These are phyloP conservation scores for Otolemur garnettii DNA, from an alignment of 2,113 vertebrate species.

Conservation along the genomic window DNA sequence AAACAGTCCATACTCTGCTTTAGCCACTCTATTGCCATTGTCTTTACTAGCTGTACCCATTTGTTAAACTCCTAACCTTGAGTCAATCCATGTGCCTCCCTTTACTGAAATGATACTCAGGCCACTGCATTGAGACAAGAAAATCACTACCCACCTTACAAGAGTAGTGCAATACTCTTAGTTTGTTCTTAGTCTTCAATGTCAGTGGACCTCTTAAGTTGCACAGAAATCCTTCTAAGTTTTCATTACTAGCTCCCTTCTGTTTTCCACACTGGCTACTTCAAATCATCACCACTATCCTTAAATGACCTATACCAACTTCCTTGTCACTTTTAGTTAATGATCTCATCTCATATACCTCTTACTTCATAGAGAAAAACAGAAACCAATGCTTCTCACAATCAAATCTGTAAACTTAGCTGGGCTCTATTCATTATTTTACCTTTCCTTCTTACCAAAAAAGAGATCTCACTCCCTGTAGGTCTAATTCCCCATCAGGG, in stretches of 20 bases:
- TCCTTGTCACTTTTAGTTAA: not conserved
- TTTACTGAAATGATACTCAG: constrained; percentile 1
- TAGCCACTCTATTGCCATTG: not conserved
- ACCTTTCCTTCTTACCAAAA: not conserved
- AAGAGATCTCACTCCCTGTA: not conserved
- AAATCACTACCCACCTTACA: not conserved
- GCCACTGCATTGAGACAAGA: not conserved
- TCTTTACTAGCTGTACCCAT: not conserved
- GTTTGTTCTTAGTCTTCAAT: constrained; percentile 30
- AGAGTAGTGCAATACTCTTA: not conserved
- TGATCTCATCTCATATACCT: not conserved
- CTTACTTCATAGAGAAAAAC: not conserved
- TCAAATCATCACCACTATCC: not conserved
- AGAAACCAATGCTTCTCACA: not conserved
- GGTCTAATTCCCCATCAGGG: not conserved
- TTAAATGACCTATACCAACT: not conserved
- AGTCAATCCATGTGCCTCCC: not conserved
- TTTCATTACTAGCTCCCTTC: not conserved
- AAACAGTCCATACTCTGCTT: not conserved
- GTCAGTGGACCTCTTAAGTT: not conserved
- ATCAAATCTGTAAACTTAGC: not conserved
- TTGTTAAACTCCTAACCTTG: not conserved
- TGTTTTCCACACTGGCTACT: not conserved
- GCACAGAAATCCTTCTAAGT: constrained; percentile 17
- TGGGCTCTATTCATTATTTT: not conserved